Base-by-base conservation (phyloP, 2,113 vertebrate genomes). In the Acanthisitta chloris region DNA sequence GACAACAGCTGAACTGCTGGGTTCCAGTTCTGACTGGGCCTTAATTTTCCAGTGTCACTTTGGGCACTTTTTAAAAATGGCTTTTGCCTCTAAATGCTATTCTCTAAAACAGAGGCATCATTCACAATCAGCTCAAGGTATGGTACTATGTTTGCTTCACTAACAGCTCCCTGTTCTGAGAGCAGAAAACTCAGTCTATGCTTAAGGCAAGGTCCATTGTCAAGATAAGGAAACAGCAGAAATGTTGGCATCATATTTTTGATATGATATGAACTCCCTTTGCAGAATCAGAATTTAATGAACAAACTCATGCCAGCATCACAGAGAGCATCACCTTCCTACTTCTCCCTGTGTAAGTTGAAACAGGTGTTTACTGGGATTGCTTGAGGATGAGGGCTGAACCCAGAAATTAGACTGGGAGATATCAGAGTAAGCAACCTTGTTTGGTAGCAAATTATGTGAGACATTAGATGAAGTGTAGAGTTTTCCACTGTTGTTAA, bases 401-500 rank as follows among this genome's bases (percentile, higher is more conserved):
- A 72, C 16, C 29, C 52, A 38, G 33, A 96, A 86, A 88, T 92
- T 59, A 90, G 76, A 82, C 73, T 90, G 58, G 76, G 86, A 96
- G 74, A 52, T 88, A 94, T 48, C 80, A 93, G 87, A 97, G 77
- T 83, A 92, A 87, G 38, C n/a, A 81, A 66, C 21, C 24, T 89
- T 82, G 49, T 89, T 97, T 89, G 94, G 86, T 78, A 92, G 83
- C 86, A 81, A 96, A 97, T 82, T 66, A 40, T 96, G 74, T 54
- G 57, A 88, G 86, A 80, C 79, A 90, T 46, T 84, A 92, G 59
- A 92, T 92, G 82, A 96, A 57, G 38, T 96, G 40, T 25, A 92
- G 38, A 67, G 72, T 94, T 94, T 67, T 78, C 46, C 49, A 26
- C 21, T 46, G 21, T 25, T 88, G 58, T 45, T 89, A 76, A 88